These are phyloP conservation scores for Hippoglossus hippoglossus DNA, from an alignment of 2,797 vertebrate genomes.

Conservation along the genomic window DNA sequence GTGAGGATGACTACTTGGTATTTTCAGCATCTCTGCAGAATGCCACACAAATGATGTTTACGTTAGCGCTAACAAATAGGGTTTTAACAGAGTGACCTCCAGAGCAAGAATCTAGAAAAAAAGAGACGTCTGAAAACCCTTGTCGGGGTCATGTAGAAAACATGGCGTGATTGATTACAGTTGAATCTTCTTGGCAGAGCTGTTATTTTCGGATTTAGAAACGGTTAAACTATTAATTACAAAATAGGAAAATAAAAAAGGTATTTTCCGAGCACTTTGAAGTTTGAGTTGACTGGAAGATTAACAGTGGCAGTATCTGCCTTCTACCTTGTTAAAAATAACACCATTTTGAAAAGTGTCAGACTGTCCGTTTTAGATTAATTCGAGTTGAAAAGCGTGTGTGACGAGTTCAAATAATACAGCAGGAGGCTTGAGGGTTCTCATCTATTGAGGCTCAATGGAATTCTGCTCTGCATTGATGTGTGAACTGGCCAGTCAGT, in stretches of 20 bases:
- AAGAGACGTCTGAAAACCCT: neutral
- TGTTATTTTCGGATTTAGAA: slow-evolving; percentile 1
- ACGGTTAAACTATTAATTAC: neutral
- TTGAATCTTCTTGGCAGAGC: neutral
- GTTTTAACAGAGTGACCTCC: slow-evolving; percentile 1
- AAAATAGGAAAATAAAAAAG: slow-evolving; percentile 11
- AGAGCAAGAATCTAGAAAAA: slow-evolving; percentile 5
- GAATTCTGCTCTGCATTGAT: slow-evolving; percentile 53
- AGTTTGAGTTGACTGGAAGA: slow-evolving; percentile 20
- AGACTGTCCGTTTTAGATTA: slow-evolving; percentile 62
- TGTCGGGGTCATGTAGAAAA: neutral
- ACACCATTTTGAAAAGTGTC: slow-evolving; percentile 26
- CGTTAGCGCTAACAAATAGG: slow-evolving; percentile 29
- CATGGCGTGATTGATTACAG: neutral
- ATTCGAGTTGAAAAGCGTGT: slow-evolving; percentile 53
- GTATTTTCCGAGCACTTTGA: neutral
- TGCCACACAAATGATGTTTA: slow-evolving; percentile 53
- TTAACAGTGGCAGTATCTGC: slow-evolving; percentile 22
- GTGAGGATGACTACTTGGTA: slow-evolving; percentile 36
- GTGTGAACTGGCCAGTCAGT: slow-evolving; percentile 51
- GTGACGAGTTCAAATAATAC: slow-evolving; percentile 60
- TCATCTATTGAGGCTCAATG: slow-evolving; percentile 54
- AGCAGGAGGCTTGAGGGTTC: slow-evolving; percentile 52
- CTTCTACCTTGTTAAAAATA: slow-evolving; percentile 23
- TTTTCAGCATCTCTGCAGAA: slow-evolving; percentile 50